A percentile compares a stretch with the other conserved stretches of the same genome.
Conservation (phyloP, 23 tunicate species). For the Botrylloides violaceus region DNA sequence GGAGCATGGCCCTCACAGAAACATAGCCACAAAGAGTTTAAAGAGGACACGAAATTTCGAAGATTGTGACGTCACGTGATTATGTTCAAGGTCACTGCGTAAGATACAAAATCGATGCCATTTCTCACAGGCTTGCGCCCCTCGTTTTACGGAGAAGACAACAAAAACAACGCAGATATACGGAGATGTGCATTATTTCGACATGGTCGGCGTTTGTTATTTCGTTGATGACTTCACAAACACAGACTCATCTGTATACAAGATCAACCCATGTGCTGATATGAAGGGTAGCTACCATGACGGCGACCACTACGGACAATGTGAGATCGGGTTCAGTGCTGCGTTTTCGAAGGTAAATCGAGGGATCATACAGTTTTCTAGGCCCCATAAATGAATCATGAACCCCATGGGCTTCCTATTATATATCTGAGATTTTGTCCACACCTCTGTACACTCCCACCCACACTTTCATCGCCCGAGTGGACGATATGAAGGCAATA, state of each 20-base stretch:
- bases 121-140: constrained; percentile 63
- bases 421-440: too few species aligned
- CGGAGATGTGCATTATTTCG: constrained; percentile 8
- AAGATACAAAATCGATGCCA: too few species aligned
- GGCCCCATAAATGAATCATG: neutral
- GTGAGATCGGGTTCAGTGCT: constrained; percentile 78
- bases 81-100: too few species aligned
- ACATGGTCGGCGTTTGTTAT: constrained; percentile 68
- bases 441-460: neutral
- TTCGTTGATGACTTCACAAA: constrained; percentile 38
- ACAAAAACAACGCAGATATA: neutral
- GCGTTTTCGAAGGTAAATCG: constrained; percentile 62
- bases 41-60: too few species aligned
- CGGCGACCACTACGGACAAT: constrained; percentile 39
- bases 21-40: too few species aligned
- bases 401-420: too few species aligned
- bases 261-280: constrained; percentile 38
- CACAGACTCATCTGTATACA: constrained; percentile 17
- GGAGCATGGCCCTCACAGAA: too few species aligned
- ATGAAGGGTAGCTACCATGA: constrained; percentile 20
- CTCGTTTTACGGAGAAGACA: constrained; percentile 39
- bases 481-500: too few species aligned
- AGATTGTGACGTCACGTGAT: too few species aligned
- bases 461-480: too few species aligned
- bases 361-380: neutral